Conservation (phyloP, 2,113 vertebrate species). For the Casuarius casuarius region DNA sequence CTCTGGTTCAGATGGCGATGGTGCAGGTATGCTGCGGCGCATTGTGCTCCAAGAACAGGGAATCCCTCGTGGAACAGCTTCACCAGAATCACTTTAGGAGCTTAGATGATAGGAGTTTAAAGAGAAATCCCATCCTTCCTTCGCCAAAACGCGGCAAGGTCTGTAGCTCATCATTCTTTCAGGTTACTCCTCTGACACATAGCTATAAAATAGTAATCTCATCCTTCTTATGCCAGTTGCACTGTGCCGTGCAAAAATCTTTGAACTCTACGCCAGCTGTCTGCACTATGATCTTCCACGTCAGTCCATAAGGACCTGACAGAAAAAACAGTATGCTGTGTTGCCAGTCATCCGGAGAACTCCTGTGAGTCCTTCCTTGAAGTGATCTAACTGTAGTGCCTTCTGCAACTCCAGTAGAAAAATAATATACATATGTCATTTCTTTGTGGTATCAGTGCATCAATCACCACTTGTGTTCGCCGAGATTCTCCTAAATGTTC, state of each 20-base stretch:
- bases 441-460: not conserved
- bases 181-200: fast-evolving
- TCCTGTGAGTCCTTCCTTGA: not conserved
- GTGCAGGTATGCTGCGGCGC: fast-evolving
- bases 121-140: not conserved
- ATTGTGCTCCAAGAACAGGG: fast-evolving
- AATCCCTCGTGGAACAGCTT: not conserved
- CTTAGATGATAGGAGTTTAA: not conserved
- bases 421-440: not conserved
- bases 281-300: not conserved
- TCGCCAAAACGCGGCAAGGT: not conserved
- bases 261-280: not conserved
- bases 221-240: fast-evolving
- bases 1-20: fast-evolving
- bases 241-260: not conserved
- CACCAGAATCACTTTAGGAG: not conserved
- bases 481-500: not conserved
- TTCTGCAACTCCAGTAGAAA: not conserved
- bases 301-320: not conserved
- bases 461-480: not conserved
- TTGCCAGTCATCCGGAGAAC: not conserved
- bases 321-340: not conserved
- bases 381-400: not conserved
- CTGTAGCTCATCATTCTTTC: fast-evolving
- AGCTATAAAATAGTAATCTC: not conserved